These are phyloP conservation scores for Eremophila alpestris DNA, from an alignment of 2,797 vertebrate species.

Conservation along the genomic window DNA sequence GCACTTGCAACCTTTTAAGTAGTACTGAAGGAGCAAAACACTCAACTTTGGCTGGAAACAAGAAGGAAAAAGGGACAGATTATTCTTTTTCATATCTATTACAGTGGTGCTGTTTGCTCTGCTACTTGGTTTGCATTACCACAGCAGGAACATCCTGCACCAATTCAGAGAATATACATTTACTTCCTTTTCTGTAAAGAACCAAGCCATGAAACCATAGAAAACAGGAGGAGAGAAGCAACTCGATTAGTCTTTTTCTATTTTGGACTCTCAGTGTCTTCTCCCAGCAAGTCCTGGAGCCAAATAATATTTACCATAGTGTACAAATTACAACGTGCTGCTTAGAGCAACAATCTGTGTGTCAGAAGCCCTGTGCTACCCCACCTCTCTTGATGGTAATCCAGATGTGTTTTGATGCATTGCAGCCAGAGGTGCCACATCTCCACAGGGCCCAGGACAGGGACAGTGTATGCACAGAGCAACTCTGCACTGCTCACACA, in stretches of 20 bases:
- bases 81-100: not conserved
- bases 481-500: not conserved
- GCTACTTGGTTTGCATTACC: not conserved
- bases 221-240: not conserved
- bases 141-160: not conserved
- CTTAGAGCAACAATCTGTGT: not conserved
- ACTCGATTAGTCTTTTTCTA: not conserved
- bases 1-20: not conserved
- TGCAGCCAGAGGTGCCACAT: not conserved
- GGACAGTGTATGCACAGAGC: not conserved
- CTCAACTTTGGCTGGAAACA: not conserved
- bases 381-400: not conserved
- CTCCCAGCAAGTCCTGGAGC: not conserved
- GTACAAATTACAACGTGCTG: not conserved
- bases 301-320: not conserved
- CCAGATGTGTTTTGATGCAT: not conserved
- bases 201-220: not conserved
- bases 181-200: not conserved
- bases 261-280: not conserved
- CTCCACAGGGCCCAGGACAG: not conserved
- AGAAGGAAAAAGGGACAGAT: not conserved
- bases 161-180: not conserved
- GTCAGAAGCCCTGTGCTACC: not conserved
- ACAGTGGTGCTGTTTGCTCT: not conserved
- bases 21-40: not conserved